Evolutionary conservation across 2,888 invertebrate species (phyloP).

Genomic region (Apoda limacodes): DNA sequence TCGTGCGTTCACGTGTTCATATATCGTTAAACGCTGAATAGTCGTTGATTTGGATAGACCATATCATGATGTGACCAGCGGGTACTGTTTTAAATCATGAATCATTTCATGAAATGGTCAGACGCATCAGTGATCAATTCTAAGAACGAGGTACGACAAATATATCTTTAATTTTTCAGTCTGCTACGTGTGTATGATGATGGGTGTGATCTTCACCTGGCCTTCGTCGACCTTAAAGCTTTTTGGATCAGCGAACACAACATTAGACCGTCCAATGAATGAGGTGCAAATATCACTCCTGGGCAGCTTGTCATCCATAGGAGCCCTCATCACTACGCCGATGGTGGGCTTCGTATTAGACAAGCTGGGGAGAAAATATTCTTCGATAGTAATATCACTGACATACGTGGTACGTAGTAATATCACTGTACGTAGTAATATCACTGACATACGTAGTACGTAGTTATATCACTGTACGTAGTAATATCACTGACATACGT

Average conservation of each 20-base stretch:
- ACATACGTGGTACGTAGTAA: conserved; percentile 31
- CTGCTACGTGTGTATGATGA: conserved; percentile 32
- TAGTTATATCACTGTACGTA: too few species aligned
- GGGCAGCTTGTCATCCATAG: conserved; percentile 39
- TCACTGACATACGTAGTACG: too few species aligned
- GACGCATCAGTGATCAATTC: too few species aligned
- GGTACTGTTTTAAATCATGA: too few species aligned
- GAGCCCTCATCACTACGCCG: conserved; percentile 34
- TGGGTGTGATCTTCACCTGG: conserved; percentile 42
- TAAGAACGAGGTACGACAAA: too few species aligned
- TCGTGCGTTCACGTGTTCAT: too few species aligned
- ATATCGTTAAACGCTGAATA: too few species aligned
- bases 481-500: conserved; percentile 26
- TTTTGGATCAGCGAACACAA: conserved; percentile 39
- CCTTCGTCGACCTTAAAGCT: conserved; percentile 39
- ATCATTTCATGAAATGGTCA: too few species aligned
- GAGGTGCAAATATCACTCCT: conserved; percentile 35
- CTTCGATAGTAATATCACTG: conserved; percentile 25
- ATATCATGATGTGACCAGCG: too few species aligned
- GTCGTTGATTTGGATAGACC: too few species aligned
- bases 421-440: too few species aligned
- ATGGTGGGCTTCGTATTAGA: conserved; percentile 30
- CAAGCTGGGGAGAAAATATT: conserved; percentile 34
- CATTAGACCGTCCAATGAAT: conserved; percentile 39
- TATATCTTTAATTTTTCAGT: conserved; percentile 27